These are phyloP conservation scores for Sipunculus nudus DNA, from an alignment of 2,888 invertebrate genomes.

Conservation along the genomic window DNA sequence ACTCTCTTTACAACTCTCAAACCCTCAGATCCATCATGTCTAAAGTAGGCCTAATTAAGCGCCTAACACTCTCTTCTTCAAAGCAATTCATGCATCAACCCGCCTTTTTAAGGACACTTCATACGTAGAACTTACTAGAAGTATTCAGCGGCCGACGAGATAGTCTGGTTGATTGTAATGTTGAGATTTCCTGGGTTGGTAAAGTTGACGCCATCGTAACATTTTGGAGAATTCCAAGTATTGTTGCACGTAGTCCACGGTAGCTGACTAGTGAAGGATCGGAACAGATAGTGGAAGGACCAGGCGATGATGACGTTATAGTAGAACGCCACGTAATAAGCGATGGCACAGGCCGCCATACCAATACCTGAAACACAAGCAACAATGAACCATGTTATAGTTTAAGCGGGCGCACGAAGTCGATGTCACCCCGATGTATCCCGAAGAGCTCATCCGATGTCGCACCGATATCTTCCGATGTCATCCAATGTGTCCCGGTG, in stretches of 20 bases:
- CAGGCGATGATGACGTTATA: slow-evolving; percentile 85
- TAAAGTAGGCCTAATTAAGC: no score
- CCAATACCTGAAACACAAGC: slow-evolving; percentile 72
- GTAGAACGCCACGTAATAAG: slow-evolving; percentile 65
- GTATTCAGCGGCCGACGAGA: slow-evolving; percentile 80
- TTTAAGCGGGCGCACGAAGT: no score
- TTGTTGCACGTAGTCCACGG: slow-evolving; percentile 86
- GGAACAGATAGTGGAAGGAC: slow-evolving; percentile 83
- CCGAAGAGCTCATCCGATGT: no score
- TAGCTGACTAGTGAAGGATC: slow-evolving; percentile 74
- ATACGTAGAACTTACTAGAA: no score
- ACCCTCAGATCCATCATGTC: no score
- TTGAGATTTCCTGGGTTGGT: neutral
- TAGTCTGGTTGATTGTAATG: slow-evolving; percentile 33
- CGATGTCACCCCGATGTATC: no score
- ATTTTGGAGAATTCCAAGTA: slow-evolving; percentile 80
- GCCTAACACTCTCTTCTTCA: no score
- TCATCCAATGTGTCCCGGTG: no score
- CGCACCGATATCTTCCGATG: no score
- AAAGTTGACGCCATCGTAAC: slow-evolving; percentile 55
- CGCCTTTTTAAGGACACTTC: no score
- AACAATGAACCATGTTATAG: neutral
- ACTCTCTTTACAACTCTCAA: no score
- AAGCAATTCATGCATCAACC: no score
- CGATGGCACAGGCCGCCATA: slow-evolving; percentile 63